A percentile compares a stretch with the other conserved stretches of the same genome.
Evolutionary conservation across 2,113 vertebrate species (phyloP).

Genomic region (Eudyptes chrysolophus): DNA sequence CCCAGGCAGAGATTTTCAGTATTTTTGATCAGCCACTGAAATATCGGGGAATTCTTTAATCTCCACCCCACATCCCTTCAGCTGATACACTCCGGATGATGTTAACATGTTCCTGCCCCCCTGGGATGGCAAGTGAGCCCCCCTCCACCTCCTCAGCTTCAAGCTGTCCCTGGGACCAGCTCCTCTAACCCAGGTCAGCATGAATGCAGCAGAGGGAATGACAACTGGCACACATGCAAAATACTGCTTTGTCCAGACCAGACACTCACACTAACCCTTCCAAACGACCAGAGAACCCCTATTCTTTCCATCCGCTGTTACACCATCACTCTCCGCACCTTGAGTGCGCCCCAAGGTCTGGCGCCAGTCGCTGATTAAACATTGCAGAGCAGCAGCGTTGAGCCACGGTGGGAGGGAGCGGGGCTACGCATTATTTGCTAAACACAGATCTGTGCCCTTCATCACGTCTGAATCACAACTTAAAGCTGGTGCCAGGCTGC

Average conservation of each 20-base stretch:
- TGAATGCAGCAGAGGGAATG: background rate
- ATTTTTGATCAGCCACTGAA: background rate
- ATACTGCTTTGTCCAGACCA: background rate
- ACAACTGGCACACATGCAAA: background rate
- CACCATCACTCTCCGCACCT: background rate
- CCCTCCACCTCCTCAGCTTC: background rate
- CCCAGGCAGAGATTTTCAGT: background rate
- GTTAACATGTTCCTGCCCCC: background rate
- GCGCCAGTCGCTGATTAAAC: accelerated
- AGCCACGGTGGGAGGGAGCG: accelerated
- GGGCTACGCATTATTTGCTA: background rate
- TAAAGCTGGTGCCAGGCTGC: background rate
- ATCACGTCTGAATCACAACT: accelerated
- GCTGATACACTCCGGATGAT: background rate
- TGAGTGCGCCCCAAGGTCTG: background rate
- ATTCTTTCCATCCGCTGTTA: background rate
- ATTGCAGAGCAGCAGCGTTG: accelerated
- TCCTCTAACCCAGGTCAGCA: background rate
- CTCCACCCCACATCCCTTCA: background rate
- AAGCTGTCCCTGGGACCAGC: background rate
- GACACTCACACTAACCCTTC: background rate
- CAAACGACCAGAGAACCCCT: too few species aligned
- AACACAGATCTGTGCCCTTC: background rate
- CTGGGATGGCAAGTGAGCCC: background rate
- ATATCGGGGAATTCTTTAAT: background rate